Conservation (phyloP, 2,113 vertebrate species). For the Galemys pyrenaicus region DNA sequence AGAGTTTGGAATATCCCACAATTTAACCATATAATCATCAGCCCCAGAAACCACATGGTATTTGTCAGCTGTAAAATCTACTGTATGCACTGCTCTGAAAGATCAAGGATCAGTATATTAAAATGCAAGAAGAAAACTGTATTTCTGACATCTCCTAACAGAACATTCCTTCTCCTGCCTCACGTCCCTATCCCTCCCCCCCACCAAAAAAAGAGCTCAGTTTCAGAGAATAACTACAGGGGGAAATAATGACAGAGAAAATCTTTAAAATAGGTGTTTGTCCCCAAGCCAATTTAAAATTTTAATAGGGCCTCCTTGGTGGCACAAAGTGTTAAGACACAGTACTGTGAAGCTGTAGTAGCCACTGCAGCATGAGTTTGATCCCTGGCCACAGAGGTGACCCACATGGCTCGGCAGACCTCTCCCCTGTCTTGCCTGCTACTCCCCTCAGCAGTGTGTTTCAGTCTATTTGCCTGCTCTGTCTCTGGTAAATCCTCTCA, state of each 20-base stretch:
- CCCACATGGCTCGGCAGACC: too few relatives aligned
- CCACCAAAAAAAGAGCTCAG: background rate
- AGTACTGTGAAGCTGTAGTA: too few relatives aligned
- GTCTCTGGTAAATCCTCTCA: too few relatives aligned
- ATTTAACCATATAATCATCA: constrained; percentile 93
- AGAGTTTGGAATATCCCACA: constrained; percentile 95
- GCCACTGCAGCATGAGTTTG: too few relatives aligned
- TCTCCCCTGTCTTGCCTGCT: too few relatives aligned
- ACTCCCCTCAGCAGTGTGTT: too few relatives aligned
- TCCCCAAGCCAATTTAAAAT: constrained; percentile 1
- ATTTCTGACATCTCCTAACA: background rate
- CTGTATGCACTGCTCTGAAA: constrained; percentile 92
- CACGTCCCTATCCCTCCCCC: too few relatives aligned
- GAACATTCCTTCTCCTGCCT: background rate
- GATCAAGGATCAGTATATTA: constrained; percentile 57
- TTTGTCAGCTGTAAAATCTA: constrained; percentile 93
- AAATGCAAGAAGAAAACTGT: background rate
- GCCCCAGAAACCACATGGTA: constrained; percentile 94
- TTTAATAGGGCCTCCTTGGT: too few relatives aligned
- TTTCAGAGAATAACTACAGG: background rate
- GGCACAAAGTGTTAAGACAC: too few relatives aligned
- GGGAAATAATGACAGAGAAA: constrained; percentile 38
- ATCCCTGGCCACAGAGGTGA: too few relatives aligned
- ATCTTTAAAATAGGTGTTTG: background rate
- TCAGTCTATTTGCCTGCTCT: too few relatives aligned